Percentiles rank a stretch among this genome's conserved stretches.
phyloP scores from a whole-genome alignment of 2,888 invertebrate genomes.

The Eucera pruinosa region DNA sequence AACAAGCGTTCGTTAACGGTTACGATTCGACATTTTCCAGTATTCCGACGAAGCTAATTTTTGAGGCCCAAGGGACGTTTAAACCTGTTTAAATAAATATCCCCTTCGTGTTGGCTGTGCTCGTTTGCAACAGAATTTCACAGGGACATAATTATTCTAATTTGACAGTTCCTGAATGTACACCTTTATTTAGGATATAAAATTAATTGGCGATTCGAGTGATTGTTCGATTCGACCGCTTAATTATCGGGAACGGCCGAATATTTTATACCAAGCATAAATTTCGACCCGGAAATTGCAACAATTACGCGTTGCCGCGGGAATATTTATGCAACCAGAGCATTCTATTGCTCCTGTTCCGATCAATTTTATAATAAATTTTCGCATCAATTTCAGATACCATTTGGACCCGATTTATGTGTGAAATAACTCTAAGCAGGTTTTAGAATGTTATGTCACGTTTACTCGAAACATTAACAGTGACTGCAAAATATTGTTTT shows the following conservation, averaged over 20 bases:
- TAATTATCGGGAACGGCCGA: constrained; percentile 32
- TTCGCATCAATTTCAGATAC: constrained; percentile 21
- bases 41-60: constrained; percentile 4
- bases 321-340: constrained; percentile 25
- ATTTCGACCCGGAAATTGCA: constrained; percentile 7
- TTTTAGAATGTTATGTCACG: not conserved
- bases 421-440: not conserved
- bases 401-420: not conserved
- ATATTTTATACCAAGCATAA: constrained; percentile 26
- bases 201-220: constrained; percentile 22
- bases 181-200: constrained; percentile 20
- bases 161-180: constrained; percentile 3
- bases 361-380: constrained; percentile 3
- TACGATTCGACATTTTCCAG: not conserved
- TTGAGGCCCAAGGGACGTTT: constrained; percentile 11
- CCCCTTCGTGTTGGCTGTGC: not conserved
- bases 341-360: not conserved
- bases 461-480: no score
- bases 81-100: constrained; percentile 20
- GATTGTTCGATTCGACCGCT: constrained; percentile 17
- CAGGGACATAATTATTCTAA: constrained; percentile 13
- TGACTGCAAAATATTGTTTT: no score
- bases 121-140: not conserved
- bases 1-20: constrained; percentile 1
- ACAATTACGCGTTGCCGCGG: constrained; percentile 24